Evolutionary conservation across 1,140 invertebrate species (phyloP), one percentile per base, ranked within the genome.

Genomic region (Cyclargus thomasi): DNA sequence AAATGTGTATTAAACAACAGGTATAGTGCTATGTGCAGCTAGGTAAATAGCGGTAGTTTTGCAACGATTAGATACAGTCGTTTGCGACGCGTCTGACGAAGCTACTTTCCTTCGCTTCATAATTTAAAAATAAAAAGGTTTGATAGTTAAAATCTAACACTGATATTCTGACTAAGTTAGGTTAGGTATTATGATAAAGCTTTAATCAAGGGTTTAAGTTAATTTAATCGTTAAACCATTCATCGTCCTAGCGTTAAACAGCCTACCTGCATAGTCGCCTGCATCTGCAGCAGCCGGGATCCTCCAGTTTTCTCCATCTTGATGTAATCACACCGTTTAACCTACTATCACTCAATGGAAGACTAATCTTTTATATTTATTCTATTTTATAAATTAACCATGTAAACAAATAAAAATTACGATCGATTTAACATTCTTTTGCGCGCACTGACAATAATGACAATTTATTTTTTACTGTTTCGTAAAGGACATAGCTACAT

Each of bases 201-300:
- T 29, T 29, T 7, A 29, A 29, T 29, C 8, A 29, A 29, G 29
- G 29, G 1, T 29, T 29, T n/a, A 29, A 29, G 29, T 4, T 29
- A 29, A 8, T 29, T 29, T 29, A 2, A 29, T 29, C 5, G 29
- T 29, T 29, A 29, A 29, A n/a, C n/a, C n/a, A n/a, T n/a, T n/a
- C n/a, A n/a, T n/a, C n/a, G n/a, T n/a, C n/a, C n/a, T n/a, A n/a
- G n/a, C n/a, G n/a, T n/a, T n/a, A 35, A 35, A 35, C 29, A 35
- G 8, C 39, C 11, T 47, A 47, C 39, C 39, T 47, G 39, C 39
- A 47, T 47, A 11, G 39, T 47, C 14, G 39, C 92, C 89, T 92
- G 92, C 91, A 93, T 92, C 72, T 92, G 91, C 62, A 88, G 83
- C 72, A 93, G 88, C 82, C 85, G 90, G 68, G 92, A 92, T 35